These are phyloP conservation scores for Odobenus rosmarus DNA, from an alignment of 2,113 vertebrate genomes.

Conservation along the genomic window DNA sequence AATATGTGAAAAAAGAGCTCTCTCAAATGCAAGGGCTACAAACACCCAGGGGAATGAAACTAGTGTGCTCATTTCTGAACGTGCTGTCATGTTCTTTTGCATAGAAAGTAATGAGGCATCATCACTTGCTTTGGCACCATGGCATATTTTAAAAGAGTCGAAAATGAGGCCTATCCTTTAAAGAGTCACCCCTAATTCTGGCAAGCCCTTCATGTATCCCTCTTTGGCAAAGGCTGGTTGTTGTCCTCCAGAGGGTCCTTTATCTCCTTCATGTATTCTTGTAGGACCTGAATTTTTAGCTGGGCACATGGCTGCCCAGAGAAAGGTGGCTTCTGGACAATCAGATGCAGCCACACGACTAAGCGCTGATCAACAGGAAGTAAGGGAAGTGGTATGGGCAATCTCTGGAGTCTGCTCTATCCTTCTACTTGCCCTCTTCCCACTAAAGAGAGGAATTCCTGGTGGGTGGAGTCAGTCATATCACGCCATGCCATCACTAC, in stretches of 20 bases:
- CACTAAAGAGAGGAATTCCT: not conserved
- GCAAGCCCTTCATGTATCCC: not conserved
- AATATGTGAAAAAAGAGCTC: constrained; percentile 15
- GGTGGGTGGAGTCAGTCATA: not conserved
- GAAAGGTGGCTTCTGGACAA: constrained; percentile 43
- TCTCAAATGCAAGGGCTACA: not conserved
- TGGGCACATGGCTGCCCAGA: not conserved
- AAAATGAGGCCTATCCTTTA: not conserved
- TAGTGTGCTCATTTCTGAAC: not conserved
- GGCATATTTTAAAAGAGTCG: not conserved
- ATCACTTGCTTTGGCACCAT: not conserved
- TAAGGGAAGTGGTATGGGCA: not conserved
- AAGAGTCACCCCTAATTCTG: not conserved
- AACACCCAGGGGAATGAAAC: not conserved
- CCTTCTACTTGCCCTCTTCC: not conserved
- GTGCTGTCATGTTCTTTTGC: not conserved
- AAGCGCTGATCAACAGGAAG: not conserved
- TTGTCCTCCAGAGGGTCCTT: not conserved
- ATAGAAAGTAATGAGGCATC: constrained; percentile 12
- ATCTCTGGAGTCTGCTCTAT: not conserved
- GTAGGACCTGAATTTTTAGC: not conserved
- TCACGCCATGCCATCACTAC: not conserved
- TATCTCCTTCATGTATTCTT: not conserved
- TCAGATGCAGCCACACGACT: not conserved
- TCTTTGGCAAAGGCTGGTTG: not conserved